phyloP scores from a whole-genome alignment of 2,797 vertebrate species.

The Schizopygopsis malacanthus region DNA sequence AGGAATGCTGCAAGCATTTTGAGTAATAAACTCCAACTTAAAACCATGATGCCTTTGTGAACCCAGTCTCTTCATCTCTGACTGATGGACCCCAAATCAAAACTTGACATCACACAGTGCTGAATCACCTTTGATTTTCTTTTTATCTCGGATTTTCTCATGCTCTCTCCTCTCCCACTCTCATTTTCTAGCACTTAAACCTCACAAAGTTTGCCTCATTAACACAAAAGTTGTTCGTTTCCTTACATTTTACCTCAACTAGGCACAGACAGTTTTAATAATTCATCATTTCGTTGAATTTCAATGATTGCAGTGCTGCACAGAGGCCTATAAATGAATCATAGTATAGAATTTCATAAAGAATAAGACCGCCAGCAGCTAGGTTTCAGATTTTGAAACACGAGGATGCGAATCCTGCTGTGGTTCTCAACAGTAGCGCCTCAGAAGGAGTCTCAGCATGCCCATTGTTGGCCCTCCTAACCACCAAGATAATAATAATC shows the following conservation, averaged over 20 bases:
- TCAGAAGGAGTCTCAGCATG: neutral
- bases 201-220: conserved; percentile 44
- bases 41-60: neutral
- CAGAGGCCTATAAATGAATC: neutral
- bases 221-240: conserved; percentile 27
- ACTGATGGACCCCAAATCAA: conserved; percentile 16
- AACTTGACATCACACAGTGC: conserved; percentile 12
- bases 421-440: neutral
- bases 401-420: neutral
- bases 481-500: neutral
- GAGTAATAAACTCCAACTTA: neutral
- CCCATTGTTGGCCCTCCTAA: neutral
- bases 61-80: conserved; percentile 9
- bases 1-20: neutral
- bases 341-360: conserved; percentile 15
- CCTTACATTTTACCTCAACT: conserved; percentile 27
- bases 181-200: conserved; percentile 10
- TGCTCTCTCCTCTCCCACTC: neutral
- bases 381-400: neutral
- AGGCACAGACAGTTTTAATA: conserved; percentile 25
- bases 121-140: conserved; percentile 26
- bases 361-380: neutral
- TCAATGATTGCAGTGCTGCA: conserved; percentile 2
- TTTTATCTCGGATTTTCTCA: conserved; percentile 19
- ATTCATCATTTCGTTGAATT: conserved; percentile 37